Percentiles rank a stretch among this genome's conserved stretches.
Conservation (phyloP, 2,888 invertebrate genomes). For the Zeuzera pyrina region DNA sequence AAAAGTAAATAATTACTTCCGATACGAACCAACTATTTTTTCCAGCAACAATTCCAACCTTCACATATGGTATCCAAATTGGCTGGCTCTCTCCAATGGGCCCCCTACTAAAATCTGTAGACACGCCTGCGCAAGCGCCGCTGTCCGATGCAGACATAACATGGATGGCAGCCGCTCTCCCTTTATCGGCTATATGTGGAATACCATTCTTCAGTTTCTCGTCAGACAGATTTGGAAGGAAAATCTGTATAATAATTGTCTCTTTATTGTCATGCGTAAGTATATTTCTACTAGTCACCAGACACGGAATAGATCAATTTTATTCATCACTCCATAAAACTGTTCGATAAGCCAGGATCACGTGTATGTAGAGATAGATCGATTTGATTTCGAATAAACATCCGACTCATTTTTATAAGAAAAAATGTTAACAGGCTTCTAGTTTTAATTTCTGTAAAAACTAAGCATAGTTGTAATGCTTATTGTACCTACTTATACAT, state of each 20-base stretch:
- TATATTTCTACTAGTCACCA: conserved; percentile 1
- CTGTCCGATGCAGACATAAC: conserved; percentile 38
- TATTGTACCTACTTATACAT: no score
- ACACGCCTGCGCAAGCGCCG: conserved; percentile 38
- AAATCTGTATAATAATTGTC: conserved; percentile 57
- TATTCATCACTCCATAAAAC: not conserved
- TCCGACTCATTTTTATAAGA: not conserved
- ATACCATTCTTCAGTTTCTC: conserved; percentile 64
- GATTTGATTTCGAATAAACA: no score
- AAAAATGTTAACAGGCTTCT: not conserved
- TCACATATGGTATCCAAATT: conserved; percentile 63
- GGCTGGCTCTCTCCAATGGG: conserved; percentile 70
- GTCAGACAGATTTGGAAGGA: conserved; percentile 59
- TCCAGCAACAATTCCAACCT: conserved; percentile 63
- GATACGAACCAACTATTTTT: no score
- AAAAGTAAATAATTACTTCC: no score
- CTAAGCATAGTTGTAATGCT: no score
- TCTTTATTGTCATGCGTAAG: conserved; percentile 67
- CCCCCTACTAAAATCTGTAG: conserved; percentile 48
- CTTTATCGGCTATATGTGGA: conserved; percentile 60
- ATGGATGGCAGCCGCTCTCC: conserved; percentile 67
- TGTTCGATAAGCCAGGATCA: not conserved
- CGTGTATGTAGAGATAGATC: not conserved
- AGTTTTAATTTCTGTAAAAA: not conserved
- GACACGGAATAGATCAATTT: not conserved